Base-by-base conservation (phyloP, 2,113 vertebrate genomes). In the Lipophrys pholis region DNA sequence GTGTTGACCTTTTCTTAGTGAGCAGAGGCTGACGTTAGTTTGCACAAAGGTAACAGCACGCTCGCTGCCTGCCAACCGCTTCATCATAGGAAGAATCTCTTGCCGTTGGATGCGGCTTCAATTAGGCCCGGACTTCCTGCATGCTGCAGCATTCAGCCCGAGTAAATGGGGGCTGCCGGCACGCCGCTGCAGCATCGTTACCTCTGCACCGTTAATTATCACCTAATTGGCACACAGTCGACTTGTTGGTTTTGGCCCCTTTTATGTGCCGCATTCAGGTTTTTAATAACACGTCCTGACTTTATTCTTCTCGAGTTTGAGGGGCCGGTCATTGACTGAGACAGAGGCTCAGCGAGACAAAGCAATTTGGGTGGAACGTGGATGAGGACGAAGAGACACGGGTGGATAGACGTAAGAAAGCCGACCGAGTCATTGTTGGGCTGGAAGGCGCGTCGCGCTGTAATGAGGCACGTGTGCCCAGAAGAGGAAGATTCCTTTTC, bases 51-150 rank as follows among this genome's bases (percentile, higher is more conserved):
- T 94, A 87, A 78, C 74, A 1, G 69, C 80, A 89, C 93, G 90
- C 87, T 36, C 86, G 93, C 95, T 95, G 95, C 96, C 93, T 94
- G 95, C 95, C 96, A 97, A 96, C 96, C 92, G 89, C 76, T 92
- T 95, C 90, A 91, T 95, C 94, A 93, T 93, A 90, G 86, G 91
- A 97, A 90, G 95, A 98, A 98, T 99, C 92, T 93, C 73, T 57
- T 14, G 65, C 78, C 10, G 72, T 81, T 69, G 54, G 81, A 67
- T 46, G 52, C 81, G 69, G 90, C 92, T 80, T 95, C 95, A 96
- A 97, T 98, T 98, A 98, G 92, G 89, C 88, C 77, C 36, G 82
- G 92, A 76, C 81, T 83, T 73, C 40, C 77, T 78, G 79, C 70
- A 56, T 51, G 62, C 63, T 9, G 35, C 83, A 73, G 89, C 93